These are phyloP conservation scores for Loxodonta africana DNA, from an alignment of 2,113 vertebrate genomes.

Conservation along the genomic window DNA sequence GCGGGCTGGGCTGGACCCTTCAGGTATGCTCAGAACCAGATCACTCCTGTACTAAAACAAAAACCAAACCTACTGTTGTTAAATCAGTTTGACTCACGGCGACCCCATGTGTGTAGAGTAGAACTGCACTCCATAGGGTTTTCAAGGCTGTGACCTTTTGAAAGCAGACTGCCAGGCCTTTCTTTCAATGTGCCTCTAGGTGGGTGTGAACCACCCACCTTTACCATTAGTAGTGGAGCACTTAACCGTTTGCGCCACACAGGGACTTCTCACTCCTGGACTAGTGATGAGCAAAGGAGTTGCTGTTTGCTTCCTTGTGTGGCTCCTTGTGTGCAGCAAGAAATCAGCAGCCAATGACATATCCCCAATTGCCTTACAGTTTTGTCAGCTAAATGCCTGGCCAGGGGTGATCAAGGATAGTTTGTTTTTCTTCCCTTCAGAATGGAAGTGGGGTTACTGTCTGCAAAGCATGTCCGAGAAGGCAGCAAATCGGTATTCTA, in stretches of 20 bases:
- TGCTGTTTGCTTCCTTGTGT: not conserved
- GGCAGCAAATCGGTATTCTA: slow-evolving; percentile 53
- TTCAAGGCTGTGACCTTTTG: too few relatives aligned
- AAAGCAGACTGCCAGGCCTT: too few relatives aligned
- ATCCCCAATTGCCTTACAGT: rapidly evolving
- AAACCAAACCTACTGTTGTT: too few relatives aligned
- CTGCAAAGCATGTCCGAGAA: not conserved
- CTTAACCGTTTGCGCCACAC: too few relatives aligned
- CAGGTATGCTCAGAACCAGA: not conserved
- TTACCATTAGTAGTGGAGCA: too few relatives aligned
- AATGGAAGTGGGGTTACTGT: slow-evolving; percentile 32
- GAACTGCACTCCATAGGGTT: too few relatives aligned
- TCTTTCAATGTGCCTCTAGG: too few relatives aligned
- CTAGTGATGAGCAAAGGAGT: not conserved
- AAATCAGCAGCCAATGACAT: not conserved
- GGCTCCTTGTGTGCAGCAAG: not conserved
- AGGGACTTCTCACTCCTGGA: not conserved
- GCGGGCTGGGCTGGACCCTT: not conserved
- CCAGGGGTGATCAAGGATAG: not conserved
- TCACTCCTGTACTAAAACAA: too few relatives aligned
- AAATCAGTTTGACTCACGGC: too few relatives aligned
- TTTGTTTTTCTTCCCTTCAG: not conserved
- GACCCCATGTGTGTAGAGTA: too few relatives aligned
- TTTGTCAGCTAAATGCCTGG: not conserved
- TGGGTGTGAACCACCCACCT: too few relatives aligned